phyloP scores from a whole-genome alignment of 2,888 invertebrate species.

The Exephanes ischioxanthus region DNA sequence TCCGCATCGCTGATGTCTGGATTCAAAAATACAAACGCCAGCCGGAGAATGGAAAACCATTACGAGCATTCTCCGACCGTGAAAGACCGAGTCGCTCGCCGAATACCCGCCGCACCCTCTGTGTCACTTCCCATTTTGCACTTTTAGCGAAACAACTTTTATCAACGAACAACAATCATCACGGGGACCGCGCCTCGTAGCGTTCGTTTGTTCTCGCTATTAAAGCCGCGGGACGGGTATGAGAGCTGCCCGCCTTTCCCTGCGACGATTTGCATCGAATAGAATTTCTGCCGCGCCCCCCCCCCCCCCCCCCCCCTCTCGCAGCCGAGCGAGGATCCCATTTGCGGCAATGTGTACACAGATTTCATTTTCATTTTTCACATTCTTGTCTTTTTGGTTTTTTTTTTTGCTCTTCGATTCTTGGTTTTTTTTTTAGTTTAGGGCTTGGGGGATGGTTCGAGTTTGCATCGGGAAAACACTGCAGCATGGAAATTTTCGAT shows the following conservation, averaged over 20 bases:
- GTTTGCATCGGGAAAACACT: constrained; percentile 32
- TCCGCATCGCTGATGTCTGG: neutral
- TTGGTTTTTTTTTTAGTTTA: neutral
- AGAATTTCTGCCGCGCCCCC: neutral
- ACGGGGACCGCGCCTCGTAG: neutral
- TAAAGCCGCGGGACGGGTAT: constrained; percentile 7
- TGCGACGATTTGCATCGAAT: constrained; percentile 43
- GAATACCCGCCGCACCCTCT: too few relatives aligned
- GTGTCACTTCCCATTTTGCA: neutral
- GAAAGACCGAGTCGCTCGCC: neutral
- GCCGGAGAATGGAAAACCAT: neutral
- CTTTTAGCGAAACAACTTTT: constrained; percentile 4
- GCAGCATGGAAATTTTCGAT: constrained; percentile 41
- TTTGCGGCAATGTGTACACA: constrained; percentile 31
- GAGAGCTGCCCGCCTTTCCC: constrained; percentile 5
- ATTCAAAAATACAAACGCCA: neutral
- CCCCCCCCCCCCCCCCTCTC: too few relatives aligned
- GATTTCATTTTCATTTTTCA: constrained; percentile 22
- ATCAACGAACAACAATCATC: neutral
- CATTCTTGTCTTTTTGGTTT: neutral
- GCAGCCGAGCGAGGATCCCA: constrained; percentile 20
- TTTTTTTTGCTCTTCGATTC: constrained; percentile 3
- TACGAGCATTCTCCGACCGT: neutral
- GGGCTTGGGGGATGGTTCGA: neutral
- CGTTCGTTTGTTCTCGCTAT: constrained; percentile 43